Evolutionary conservation across 2,113 vertebrate species (phyloP), one percentile per base, ranked within the genome.

Genomic region (Melanerpes aurifrons): DNA sequence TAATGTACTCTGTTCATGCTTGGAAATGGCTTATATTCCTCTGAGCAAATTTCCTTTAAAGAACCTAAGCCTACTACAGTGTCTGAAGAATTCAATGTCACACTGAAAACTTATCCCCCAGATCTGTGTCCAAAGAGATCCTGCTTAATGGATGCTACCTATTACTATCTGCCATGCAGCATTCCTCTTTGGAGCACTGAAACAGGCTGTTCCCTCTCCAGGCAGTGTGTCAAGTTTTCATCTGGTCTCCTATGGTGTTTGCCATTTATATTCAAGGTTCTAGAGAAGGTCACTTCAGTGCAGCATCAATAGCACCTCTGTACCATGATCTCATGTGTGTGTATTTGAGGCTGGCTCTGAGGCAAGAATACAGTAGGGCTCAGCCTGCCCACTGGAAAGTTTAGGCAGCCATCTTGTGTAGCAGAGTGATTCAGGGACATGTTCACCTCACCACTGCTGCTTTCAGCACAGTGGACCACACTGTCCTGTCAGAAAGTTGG

Each of bases 11-110:
- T 57, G 37, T 77, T 72, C 88, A 73, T 90, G 86, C 90, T 89
- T 96, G 92, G 92, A 92, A 96, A 93, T 94, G 89, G 93, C 78
- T 93, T 93, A 64, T 94, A 77, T 87, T 95, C 93, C 89, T 93
- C 95, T 68, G 70, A 90, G 94, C 86, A 89, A 78, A 93, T 93
- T 95, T 95, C 86, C 88, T 94, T 73, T 93, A 94, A 82, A 86
- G 93, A 86, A 84, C 45, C 92, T 93, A 82, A 95, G 95, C 81
- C 94, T 86, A 24, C 95, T 80, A 79, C 69, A 87, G 61, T 71
- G 83, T 90, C 94, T 96, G 91, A 97, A 95, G 94, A 97, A 96
- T 94, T 96, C 92, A 96, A 91, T 89, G 97, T 96, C 88, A 94
- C 63, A 81, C 91, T 91, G 96, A 95, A 95, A 95, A 95, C 75